Evolutionary conservation across 1,140 invertebrate species (phyloP), one percentile per base, ranked within the genome.

Genomic region (Charaxes varanes): DNA sequence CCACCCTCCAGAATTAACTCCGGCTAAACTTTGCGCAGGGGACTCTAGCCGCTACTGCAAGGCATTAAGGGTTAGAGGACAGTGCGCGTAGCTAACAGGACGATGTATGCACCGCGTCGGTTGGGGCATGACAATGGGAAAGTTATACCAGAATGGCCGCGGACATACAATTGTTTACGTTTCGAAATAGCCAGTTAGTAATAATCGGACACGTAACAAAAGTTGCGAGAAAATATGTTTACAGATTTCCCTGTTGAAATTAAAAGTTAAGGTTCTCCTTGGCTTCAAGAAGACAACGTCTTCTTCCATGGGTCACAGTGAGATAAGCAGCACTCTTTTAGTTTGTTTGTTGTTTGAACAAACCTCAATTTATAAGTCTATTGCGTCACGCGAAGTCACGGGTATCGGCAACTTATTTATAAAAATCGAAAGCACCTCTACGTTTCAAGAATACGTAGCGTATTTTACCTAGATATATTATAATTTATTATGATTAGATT

Each of bases 91-190:
- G 26, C 17, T 12, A 21, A 13, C 15, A 31, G 15, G 6, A 41
- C 30, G 17, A 26, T 44, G 38, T 51, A 40, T 44, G 41, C 42
- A 36, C 37, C 11, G 34, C 50, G 14, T 28, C 32, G 50, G 46
- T 46, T 46, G 45, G 40, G 41, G 46, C 41, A 26, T 44, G 43
- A 46, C 51, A 44, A 53, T 53, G 43, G 44, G 32, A 58, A 53
- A 58, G 54, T 58, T 57, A 49, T 50, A 41, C 46, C 38, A 26
- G 40, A 32, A 42, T 48, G 31, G 33, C 23, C 15, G 34, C 50
- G 26, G 35, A 32, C 27, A 33, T 33, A 36, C 32, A n/a, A 44
- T 41, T 51, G 48, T 51, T 45, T 45, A 34, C 28, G 22, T 46
- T 34, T 52, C 18, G 33, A 33, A 45, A 47, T 52, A 12, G 19